These are phyloP conservation scores for Tethya wilhelma DNA, from an alignment of 37 sponge, comb jelly and placozoan species.

Conservation along the genomic window DNA sequence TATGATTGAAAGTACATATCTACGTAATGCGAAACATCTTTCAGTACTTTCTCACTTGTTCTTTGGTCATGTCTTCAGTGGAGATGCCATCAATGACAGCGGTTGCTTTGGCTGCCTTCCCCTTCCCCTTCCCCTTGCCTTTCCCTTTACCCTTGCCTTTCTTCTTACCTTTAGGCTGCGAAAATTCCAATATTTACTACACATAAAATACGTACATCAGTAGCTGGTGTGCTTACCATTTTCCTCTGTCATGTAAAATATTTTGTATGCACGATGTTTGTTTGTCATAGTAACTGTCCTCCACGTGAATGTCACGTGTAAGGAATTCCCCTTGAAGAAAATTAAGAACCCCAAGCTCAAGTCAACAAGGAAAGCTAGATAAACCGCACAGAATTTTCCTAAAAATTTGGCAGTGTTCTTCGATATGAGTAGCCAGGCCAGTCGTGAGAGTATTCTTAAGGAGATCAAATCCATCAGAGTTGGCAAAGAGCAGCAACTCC, in stretches of 20 bases:
- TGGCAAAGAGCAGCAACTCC: not conserved
- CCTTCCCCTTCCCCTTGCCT: conserved; percentile 78
- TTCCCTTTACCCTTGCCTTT: conserved; percentile 64
- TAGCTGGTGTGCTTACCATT: conserved; percentile 1
- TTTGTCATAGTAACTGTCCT: no score
- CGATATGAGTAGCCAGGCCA: no score
- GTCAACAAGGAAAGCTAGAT: no score
- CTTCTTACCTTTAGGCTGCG: conserved; percentile 36
- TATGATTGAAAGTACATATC: conserved; percentile 1
- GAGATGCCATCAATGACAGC: conserved; percentile 89
- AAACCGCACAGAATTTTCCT: no score
- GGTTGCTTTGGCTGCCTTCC: conserved; percentile 70
- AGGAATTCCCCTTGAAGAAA: no score
- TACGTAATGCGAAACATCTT: not conserved
- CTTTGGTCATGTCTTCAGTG: conserved; percentile 93
- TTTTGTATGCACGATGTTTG: no score
- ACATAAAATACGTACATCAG: not conserved
- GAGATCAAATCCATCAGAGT: conserved; percentile 1
- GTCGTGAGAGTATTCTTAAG: not conserved
- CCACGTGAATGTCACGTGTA: no score
- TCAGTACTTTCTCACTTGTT: conserved; percentile 61
- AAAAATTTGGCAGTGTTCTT: no score
- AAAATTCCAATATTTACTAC: not conserved
- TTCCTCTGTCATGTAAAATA: no score
- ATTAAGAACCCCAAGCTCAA: no score